These are phyloP conservation scores for Patella depressa DNA, from an alignment of 2,888 invertebrate genomes.

Conservation along the genomic window DNA sequence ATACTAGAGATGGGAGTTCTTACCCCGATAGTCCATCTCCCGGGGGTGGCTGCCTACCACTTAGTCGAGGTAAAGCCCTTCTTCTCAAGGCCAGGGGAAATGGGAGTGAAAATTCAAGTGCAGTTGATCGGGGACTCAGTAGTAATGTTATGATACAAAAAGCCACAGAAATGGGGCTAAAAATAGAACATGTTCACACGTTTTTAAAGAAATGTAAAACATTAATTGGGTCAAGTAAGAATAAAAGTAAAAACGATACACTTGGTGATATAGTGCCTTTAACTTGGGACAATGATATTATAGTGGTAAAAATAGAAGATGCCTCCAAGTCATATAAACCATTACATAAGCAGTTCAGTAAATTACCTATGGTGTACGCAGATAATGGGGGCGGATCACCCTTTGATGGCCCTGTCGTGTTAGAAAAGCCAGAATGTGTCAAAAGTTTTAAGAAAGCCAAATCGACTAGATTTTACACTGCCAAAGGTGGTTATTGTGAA, in stretches of 20 bases:
- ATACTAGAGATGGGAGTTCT: neutral
- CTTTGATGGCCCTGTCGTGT: slow-evolving; percentile 21
- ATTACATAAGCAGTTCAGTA: slow-evolving; percentile 20
- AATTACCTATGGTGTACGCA: slow-evolving; percentile 18
- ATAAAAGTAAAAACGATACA: neutral
- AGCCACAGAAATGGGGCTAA: slow-evolving; percentile 21
- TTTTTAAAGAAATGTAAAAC: slow-evolving; percentile 23
- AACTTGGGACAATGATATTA: slow-evolving; percentile 23
- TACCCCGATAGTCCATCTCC: neutral
- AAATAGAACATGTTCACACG: slow-evolving; percentile 16
- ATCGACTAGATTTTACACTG: slow-evolving; percentile 16
- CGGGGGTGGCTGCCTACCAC: neutral
- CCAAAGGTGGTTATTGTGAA: slow-evolving; percentile 29
- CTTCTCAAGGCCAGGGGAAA: slow-evolving; percentile 26
- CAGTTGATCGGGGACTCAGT: neutral
- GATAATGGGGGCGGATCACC: slow-evolving; percentile 26
- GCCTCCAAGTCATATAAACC: slow-evolving; percentile 23
- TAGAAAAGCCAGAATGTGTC: slow-evolving; percentile 13
- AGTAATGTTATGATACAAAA: slow-evolving; percentile 17
- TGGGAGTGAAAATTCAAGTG: slow-evolving; percentile 14
- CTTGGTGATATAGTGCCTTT: slow-evolving; percentile 15
- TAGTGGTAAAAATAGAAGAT: slow-evolving; percentile 26
- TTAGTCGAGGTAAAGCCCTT: slow-evolving; percentile 23
- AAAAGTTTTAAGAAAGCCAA: slow-evolving; percentile 16
- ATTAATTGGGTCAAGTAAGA: slow-evolving; percentile 12